Evolutionary conservation across 2,113 vertebrate genomes (phyloP).

Genomic region (Eretmochelys imbricata): DNA sequence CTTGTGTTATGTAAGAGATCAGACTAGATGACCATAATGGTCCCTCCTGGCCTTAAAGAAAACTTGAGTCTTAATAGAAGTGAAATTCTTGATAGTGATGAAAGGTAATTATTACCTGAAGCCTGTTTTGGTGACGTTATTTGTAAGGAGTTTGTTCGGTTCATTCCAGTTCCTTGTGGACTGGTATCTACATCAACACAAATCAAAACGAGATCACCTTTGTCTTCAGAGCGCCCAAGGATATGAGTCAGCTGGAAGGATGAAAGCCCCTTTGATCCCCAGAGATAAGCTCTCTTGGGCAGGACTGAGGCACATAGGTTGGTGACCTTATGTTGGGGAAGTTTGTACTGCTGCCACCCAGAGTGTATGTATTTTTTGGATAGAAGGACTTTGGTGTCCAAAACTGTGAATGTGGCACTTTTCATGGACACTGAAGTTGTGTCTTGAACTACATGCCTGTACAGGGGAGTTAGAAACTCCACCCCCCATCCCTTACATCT

Average conservation of each 20-base stretch:
- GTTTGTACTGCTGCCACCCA: neutral
- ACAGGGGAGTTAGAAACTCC: neutral
- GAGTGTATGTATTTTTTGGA: neutral
- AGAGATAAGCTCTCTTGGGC: neutral
- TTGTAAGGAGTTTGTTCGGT: neutral
- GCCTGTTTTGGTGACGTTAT: neutral
- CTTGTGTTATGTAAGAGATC: neutral
- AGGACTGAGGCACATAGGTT: neutral
- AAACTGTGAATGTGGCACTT: neutral
- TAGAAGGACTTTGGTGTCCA: neutral
- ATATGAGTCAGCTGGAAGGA: neutral
- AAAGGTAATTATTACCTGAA: neutral
- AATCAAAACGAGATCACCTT: neutral
- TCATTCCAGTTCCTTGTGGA: neutral
- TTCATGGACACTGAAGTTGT: neutral
- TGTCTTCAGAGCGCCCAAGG: neutral
- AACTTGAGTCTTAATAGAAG: neutral
- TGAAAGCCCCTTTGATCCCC: neutral
- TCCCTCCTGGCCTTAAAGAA: neutral
- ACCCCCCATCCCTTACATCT: fast-evolving
- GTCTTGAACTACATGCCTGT: neutral
- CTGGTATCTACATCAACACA: too few relatives aligned
- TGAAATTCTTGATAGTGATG: neutral
- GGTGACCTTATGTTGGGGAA: neutral
- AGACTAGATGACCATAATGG: neutral